Evolutionary conservation across 2,888 invertebrate genomes (phyloP).

Genomic region (Phaonia tiefii): DNA sequence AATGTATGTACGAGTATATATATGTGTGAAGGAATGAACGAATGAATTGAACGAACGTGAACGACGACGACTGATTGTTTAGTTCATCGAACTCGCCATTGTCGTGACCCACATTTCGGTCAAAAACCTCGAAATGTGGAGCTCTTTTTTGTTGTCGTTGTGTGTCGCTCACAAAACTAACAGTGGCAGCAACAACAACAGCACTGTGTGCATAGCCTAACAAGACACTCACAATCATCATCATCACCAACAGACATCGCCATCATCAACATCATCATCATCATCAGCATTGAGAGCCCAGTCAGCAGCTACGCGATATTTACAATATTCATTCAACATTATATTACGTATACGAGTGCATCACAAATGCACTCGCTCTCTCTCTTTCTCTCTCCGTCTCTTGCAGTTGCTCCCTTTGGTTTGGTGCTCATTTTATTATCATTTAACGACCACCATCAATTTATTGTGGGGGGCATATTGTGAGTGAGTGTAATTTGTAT

Average conservation of each 20-base stretch:
- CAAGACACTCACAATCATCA: slow-evolving; percentile 16
- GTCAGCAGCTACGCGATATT: not conserved
- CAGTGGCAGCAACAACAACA: slow-evolving; percentile 15
- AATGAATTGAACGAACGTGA: slow-evolving; percentile 38
- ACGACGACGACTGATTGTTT: slow-evolving; percentile 72
- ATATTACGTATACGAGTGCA: slow-evolving; percentile 12
- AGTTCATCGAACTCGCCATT: slow-evolving; percentile 81
- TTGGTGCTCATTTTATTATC: too few species aligned
- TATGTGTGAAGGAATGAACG: too few species aligned
- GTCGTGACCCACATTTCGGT: slow-evolving; percentile 81
- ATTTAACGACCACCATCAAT: too few species aligned
- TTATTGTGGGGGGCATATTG: slow-evolving; percentile 15
- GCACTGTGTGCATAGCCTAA: not conserved
- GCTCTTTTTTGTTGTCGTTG: slow-evolving; percentile 71
- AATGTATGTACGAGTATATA: slow-evolving; percentile 52
- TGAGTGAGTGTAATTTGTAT: not conserved
- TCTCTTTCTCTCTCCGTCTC: not conserved
- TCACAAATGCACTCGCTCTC: not conserved
- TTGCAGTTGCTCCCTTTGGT: not conserved
- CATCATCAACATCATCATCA: not conserved
- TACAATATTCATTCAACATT: slow-evolving; percentile 30
- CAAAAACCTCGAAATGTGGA: slow-evolving; percentile 81
- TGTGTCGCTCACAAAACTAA: slow-evolving; percentile 37
- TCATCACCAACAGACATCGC: not conserved
- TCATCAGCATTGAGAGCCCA: not conserved